phyloP scores from a whole-genome alignment of 2,113 vertebrate genomes.

The Corythaixoides concolor region DNA sequence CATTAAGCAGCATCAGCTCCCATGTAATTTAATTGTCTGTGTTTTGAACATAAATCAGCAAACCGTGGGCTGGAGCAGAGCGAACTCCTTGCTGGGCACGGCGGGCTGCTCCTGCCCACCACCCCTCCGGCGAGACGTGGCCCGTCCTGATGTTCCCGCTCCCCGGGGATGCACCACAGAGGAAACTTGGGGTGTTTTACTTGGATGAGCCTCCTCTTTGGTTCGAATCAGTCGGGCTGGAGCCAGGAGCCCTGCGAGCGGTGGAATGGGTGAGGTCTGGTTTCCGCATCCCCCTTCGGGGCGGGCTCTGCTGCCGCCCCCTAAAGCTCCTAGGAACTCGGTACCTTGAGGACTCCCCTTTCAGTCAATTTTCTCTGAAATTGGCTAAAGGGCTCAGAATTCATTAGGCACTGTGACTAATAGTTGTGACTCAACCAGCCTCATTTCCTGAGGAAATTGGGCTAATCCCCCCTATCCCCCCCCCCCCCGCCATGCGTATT shows the following conservation, averaged over 20 bases:
- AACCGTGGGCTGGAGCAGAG: neutral
- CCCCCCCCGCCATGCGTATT: neutral
- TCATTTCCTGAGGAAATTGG: slow-evolving; percentile 61
- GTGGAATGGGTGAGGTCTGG: fast-evolving
- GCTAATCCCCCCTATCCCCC: neutral
- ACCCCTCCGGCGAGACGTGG: fast-evolving
- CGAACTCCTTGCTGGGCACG: fast-evolving
- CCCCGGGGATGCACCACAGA: fast-evolving
- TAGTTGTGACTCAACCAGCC: slow-evolving; percentile 25
- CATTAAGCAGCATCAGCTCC: slow-evolving; percentile 61
- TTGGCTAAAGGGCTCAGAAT: slow-evolving; percentile 7
- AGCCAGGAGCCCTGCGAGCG: fast-evolving
- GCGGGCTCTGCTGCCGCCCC: neutral
- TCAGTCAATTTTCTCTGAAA: neutral
- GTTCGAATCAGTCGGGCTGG: neutral
- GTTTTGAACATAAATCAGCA: slow-evolving; percentile 62
- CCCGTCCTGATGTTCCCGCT: neutral
- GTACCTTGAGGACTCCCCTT: neutral
- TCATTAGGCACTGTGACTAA: slow-evolving; percentile 43
- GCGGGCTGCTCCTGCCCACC: neutral
- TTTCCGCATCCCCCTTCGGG: fast-evolving
- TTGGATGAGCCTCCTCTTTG: neutral
- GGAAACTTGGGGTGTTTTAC: neutral
- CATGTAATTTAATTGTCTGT: slow-evolving; percentile 62
- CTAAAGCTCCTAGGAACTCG: neutral